Evolutionary conservation across 2,113 vertebrate species (phyloP).

Genomic region (Zosterops japonicus): DNA sequence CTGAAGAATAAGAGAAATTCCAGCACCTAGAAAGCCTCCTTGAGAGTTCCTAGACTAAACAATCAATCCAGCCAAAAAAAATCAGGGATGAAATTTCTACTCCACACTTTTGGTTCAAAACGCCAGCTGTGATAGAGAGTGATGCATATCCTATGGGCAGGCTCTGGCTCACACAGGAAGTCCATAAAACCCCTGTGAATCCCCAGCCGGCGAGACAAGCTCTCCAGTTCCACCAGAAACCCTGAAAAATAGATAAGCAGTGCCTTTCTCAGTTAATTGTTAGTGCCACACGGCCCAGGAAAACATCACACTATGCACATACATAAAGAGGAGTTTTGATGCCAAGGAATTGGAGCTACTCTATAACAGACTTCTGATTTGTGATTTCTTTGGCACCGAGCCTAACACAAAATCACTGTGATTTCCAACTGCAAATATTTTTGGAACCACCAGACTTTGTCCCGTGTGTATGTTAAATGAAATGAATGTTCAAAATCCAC

Average conservation of each 20-base stretch:
- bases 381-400: conserved; percentile 63
- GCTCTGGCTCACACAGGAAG: neutral
- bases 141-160: neutral
- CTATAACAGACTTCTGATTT: conserved; percentile 50
- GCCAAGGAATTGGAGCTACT: conserved; percentile 44
- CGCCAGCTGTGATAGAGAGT: conserved; percentile 41
- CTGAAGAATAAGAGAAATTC: conserved; percentile 65
- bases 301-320: neutral
- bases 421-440: conserved; percentile 71
- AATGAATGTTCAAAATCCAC: conserved; percentile 54
- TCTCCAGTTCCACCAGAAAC: conserved; percentile 7
- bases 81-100: conserved; percentile 63
- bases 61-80: conserved; percentile 66
- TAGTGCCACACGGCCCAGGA: neutral
- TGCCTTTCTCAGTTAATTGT: neutral
- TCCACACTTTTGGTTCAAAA: conserved; percentile 28
- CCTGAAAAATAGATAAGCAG: conserved; percentile 9
- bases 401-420: conserved; percentile 67
- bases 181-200: neutral
- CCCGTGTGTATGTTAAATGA: conserved; percentile 52
- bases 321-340: neutral
- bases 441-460: conserved; percentile 61
- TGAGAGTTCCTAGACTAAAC: conserved; percentile 69
- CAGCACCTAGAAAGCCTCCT: conserved; percentile 61
- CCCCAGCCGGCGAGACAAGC: neutral